These are phyloP conservation scores for Caranx ignobilis DNA, from an alignment of 2,113 vertebrate species.

Conservation along the genomic window DNA sequence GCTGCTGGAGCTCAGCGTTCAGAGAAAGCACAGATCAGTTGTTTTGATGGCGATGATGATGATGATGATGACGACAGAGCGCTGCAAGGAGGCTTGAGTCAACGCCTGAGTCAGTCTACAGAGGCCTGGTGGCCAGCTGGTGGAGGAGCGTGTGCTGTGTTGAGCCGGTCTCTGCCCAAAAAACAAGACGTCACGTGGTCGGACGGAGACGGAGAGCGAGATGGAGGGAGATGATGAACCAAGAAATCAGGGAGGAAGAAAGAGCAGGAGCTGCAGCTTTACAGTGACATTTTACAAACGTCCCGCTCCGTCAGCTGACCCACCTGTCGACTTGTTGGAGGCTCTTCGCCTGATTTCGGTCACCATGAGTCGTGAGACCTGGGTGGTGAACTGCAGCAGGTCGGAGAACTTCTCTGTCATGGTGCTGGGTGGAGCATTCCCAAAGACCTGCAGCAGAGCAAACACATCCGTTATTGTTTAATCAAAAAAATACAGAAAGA, in stretches of 20 bases:
- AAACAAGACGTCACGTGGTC: constrained; percentile 20
- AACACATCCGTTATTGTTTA: background rate
- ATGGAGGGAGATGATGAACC: background rate
- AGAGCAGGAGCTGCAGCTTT: background rate
- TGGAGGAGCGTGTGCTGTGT: background rate
- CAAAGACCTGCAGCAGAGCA: constrained; percentile 89
- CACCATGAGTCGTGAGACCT: constrained; percentile 98
- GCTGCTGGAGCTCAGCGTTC: no score
- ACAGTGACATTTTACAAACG: no score
- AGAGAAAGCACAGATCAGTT: background rate
- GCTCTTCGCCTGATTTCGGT: constrained; percentile 97
- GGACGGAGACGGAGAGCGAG: background rate
- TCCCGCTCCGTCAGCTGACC: constrained; percentile 5
- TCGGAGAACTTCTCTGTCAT: constrained; percentile 99
- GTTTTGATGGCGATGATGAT: constrained; percentile 30
- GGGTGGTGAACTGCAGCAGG: constrained; percentile 98
- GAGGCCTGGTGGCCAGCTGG: constrained; percentile 46
- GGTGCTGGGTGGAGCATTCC: constrained; percentile 93
- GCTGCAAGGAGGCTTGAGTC: constrained; percentile 16
- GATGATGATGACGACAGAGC: constrained; percentile 10
- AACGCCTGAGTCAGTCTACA: constrained; percentile 35
- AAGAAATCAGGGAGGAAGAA: background rate
- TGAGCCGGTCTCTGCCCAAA: constrained; percentile 3
- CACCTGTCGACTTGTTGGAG: constrained; percentile 99
- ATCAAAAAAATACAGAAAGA: background rate